Evolutionary conservation across 2,888 invertebrate genomes (phyloP), one percentile per base, ranked within the genome.

Genomic region (Hypena proboscidalis): DNA sequence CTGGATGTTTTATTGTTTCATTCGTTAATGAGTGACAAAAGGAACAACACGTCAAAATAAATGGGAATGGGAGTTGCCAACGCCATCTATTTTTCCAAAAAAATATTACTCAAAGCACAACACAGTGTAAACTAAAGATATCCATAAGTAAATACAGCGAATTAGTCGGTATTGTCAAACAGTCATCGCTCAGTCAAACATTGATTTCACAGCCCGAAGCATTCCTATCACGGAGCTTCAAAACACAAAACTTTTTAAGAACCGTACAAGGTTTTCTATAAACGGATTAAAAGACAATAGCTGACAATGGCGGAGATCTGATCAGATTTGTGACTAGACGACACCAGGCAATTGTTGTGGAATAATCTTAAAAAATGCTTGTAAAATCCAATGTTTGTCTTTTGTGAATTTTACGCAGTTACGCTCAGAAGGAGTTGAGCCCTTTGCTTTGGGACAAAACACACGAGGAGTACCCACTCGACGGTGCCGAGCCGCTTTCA

Each of bases 241-340:
- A 21, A 50, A 40, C 27, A 41, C 31, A 26, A 31, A 37, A 20
- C 15, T 30, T 25, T 19, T 20, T 2, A 14, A 34, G 15, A 32
- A 8, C n/a, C 6, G 13, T 31, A 17, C 1, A 4, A 9, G 8
- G 13, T 14, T 15, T 30, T 10, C 31, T 27, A 10, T 58, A 66
- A 64, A 59, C 45, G 51, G 66, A 64, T 64, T 64, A 57, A 7
- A 14, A n/a, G 4, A 65, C 56, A 64, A 66, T 42, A 20, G 26
- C 20, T 41, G 40, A 41, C 13, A 48, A 29, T 36, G 30, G 10
- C 10, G 25, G 1, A 34, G 11, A 59, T 58, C 45, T 42, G 58
- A 65, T 60, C 33, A 29, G 49, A 46, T 54, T 54, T 49, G 30
- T 32, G 20, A 45, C 44, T 38, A 29, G 13, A 29, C 39, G 39